These are phyloP conservation scores for Bothrops jararaca DNA, from an alignment of 2,113 vertebrate genomes.

Conservation along the genomic window DNA sequence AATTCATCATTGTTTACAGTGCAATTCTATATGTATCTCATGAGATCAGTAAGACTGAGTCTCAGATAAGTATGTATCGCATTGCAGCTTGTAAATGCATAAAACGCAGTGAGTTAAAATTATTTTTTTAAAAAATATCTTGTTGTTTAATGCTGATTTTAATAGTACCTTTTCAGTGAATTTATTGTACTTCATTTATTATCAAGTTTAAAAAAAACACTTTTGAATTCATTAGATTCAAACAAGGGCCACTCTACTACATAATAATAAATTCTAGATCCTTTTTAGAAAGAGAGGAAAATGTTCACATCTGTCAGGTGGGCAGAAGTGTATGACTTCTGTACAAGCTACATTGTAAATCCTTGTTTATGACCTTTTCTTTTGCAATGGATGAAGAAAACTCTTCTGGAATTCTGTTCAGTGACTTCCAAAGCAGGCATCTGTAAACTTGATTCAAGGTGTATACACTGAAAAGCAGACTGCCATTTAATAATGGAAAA, in stretches of 20 bases:
- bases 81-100: background rate
- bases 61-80: background rate
- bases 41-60: background rate
- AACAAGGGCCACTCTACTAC: conserved; percentile 75
- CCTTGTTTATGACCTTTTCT: conserved; percentile 44
- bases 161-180: conserved; percentile 72
- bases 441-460: conserved; percentile 56
- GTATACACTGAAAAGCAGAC: conserved; percentile 46
- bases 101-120: conserved; percentile 10
- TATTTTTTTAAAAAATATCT: conserved; percentile 4
- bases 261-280: conserved; percentile 74
- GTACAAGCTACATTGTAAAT: conserved; percentile 66
- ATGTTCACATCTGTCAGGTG: conserved; percentile 69
- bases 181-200: conserved; percentile 81
- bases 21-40: background rate
- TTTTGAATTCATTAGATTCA: conserved; percentile 78
- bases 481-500: conserved; percentile 60
- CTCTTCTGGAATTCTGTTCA: conserved; percentile 55
- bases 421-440: conserved; percentile 57
- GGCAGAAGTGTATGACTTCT: conserved; percentile 67
- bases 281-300: conserved; percentile 65
- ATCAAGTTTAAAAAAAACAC: conserved; percentile 73
- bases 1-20: background rate
- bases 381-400: conserved; percentile 32
- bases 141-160: conserved; percentile 49